These are phyloP conservation scores for Megamerina dolium DNA, from an alignment of 2,888 invertebrate species.

Conservation along the genomic window DNA sequence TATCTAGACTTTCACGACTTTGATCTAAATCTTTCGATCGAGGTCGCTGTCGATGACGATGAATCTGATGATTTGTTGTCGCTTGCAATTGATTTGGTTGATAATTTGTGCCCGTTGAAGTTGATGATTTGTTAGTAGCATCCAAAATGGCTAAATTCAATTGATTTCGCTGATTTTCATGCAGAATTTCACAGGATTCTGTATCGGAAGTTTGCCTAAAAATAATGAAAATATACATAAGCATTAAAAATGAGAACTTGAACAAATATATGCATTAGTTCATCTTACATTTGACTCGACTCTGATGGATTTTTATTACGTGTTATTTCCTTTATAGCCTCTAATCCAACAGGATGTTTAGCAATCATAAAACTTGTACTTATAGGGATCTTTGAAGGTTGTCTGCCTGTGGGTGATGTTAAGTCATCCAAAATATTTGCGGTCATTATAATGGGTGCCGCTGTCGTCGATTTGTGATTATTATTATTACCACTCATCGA, in stretches of 20 bases:
- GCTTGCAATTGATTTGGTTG: slow-evolving; percentile 15
- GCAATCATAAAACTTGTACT: slow-evolving; percentile 48
- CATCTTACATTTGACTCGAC: slow-evolving; percentile 50
- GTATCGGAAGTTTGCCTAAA: slow-evolving; percentile 50
- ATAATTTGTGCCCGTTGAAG: slow-evolving; percentile 23
- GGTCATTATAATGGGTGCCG: slow-evolving; percentile 18
- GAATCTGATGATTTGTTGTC: slow-evolving; percentile 37
- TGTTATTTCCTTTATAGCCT: slow-evolving; percentile 71
- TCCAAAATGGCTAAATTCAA: slow-evolving; percentile 39
- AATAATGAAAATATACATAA: too few relatives aligned
- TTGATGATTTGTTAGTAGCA: slow-evolving; percentile 23
- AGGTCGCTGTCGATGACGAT: slow-evolving; percentile 42
- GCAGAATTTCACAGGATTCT: slow-evolving; percentile 48
- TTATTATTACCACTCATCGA: slow-evolving; percentile 41
- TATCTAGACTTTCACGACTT: slow-evolving; percentile 45
- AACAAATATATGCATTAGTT: too few relatives aligned
- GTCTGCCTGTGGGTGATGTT: slow-evolving; percentile 27
- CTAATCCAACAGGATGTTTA: slow-evolving; percentile 67
- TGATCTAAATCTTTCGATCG: slow-evolving; percentile 45
- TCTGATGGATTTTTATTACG: slow-evolving; percentile 55
- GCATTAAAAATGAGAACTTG: too few relatives aligned
- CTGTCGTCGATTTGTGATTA: slow-evolving; percentile 21
- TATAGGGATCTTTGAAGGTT: slow-evolving; percentile 39
- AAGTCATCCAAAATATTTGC: slow-evolving; percentile 32
- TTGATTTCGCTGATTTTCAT: slow-evolving; percentile 42